Percentiles rank a stretch among this genome's conserved stretches.
These are phyloP conservation scores for Microcebus jonahi DNA, from an alignment of 2,113 vertebrate species.

Conservation along the genomic window DNA sequence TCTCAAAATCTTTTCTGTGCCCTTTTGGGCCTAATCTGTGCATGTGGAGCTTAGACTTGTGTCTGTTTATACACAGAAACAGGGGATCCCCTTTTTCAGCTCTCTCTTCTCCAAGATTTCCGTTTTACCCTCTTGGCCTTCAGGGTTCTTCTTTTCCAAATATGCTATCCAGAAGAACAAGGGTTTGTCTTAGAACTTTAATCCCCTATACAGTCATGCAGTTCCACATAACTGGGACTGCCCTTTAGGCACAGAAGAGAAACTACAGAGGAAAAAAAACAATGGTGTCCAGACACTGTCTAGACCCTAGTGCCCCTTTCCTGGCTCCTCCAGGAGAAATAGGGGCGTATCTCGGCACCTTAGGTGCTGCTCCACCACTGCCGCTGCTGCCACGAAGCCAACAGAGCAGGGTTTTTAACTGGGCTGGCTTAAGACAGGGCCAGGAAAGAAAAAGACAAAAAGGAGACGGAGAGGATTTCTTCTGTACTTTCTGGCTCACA, in stretches of 20 bases:
- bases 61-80: neutral
- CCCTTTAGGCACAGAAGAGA: neutral
- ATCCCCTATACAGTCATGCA: neutral
- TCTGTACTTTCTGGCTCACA: neutral
- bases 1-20: neutral
- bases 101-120: neutral
- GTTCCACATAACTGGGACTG: neutral
- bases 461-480: no score
- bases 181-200: neutral
- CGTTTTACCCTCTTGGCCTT: neutral
- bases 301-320: neutral
- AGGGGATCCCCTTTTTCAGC: neutral
- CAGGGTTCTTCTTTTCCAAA: neutral
- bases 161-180: neutral
- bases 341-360: neutral
- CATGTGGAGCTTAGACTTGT: neutral
- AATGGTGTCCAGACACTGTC: neutral
- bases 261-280: neutral
- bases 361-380: rapidly evolving
- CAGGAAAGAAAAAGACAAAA: neutral
- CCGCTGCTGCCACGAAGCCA: no score
- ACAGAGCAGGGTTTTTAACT: neutral
- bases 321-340: neutral
- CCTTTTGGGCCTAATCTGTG: neutral
- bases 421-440: neutral